Evolutionary conservation across 2,888 invertebrate species (phyloP).

Genomic region (Mythimna lalbum): DNA sequence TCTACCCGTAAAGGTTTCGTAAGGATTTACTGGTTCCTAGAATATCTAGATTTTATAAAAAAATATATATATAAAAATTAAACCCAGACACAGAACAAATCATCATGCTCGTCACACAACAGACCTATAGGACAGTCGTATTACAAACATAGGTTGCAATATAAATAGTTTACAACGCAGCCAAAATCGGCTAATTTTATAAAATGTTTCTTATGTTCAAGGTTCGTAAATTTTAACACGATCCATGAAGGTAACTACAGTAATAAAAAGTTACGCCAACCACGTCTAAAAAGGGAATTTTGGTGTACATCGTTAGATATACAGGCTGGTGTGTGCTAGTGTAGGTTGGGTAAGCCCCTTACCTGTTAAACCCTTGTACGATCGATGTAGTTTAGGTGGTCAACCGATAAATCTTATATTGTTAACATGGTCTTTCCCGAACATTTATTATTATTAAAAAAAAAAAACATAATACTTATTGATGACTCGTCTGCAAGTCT

Average conservation of each 20-base stretch:
- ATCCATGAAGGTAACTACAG: conserved; percentile 60
- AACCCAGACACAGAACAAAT: too few species aligned
- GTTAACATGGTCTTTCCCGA: not conserved
- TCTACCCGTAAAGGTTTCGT: too few species aligned
- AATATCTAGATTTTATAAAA: too few species aligned
- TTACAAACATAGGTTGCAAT: too few species aligned
- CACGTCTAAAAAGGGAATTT: conserved; percentile 46
- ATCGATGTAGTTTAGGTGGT: not conserved
- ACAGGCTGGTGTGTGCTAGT: conserved; percentile 21
- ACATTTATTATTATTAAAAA: too few species aligned
- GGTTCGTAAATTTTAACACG: conserved; percentile 64
- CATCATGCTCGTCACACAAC: too few species aligned
- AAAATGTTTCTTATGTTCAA: conserved; percentile 51
- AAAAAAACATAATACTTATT: too few species aligned
- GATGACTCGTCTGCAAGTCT: too few species aligned
- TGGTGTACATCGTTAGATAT: conserved; percentile 34
- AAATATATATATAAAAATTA: too few species aligned
- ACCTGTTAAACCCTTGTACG: not conserved
- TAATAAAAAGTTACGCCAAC: conserved; percentile 64
- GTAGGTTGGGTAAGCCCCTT: not conserved
- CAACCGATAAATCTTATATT: not conserved
- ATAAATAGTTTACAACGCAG: conserved; percentile 4
- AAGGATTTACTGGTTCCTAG: too few species aligned
- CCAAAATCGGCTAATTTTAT: conserved; percentile 38
- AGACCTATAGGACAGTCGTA: too few species aligned